Evolutionary conservation across 1,140 invertebrate species (phyloP).

Genomic region (Batillaria attramentaria): DNA sequence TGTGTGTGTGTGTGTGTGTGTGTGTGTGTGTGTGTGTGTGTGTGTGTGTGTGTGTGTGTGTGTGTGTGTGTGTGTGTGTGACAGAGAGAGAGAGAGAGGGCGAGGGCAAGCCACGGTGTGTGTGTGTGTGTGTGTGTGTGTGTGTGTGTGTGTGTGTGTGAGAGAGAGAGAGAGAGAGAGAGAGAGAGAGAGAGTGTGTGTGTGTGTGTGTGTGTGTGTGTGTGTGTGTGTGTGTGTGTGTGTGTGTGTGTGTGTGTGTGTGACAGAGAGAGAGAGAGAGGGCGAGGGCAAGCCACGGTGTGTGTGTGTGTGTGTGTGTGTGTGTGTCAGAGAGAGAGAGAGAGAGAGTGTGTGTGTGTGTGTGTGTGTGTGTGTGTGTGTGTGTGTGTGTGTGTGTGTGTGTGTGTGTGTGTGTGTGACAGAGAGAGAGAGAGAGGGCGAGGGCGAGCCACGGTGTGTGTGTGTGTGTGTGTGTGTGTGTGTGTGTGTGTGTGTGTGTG

Average conservation of each 20-base stretch:
- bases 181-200: slow-evolving; percentile 11
- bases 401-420: background rate
- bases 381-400: background rate
- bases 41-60: background rate
- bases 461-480: background rate
- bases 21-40: slow-evolving; percentile 16
- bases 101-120: too few relatives aligned
- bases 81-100: too few relatives aligned
- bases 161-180: background rate
- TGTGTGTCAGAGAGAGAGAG: slow-evolving; percentile 12
- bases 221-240: background rate
- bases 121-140: background rate
- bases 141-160: background rate
- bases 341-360: slow-evolving; percentile 16
- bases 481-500: background rate
- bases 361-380: slow-evolving; percentile 4
- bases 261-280: background rate
- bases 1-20: background rate
- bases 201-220: slow-evolving; percentile 5
- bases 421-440: background rate
- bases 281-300: background rate
- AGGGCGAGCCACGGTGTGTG: background rate
- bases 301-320: slow-evolving; percentile 16
- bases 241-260: background rate
- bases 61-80: background rate